Evolutionary conservation across 2,113 vertebrate species (phyloP).

Genomic region (Argyrosomus japonicus): DNA sequence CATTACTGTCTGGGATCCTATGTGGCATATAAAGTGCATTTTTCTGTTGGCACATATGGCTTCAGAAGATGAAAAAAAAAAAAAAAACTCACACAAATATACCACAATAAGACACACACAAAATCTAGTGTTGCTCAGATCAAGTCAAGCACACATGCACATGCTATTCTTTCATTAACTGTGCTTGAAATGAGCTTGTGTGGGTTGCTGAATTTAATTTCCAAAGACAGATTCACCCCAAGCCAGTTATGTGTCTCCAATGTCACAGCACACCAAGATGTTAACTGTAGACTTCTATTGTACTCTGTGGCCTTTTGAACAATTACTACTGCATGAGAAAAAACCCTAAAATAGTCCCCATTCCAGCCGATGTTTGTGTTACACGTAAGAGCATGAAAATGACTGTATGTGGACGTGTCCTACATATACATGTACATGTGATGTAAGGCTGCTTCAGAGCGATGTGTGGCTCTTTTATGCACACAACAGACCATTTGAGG

Average conservation of each 20-base stretch:
- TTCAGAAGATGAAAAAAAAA: neutral
- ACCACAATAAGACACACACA: neutral
- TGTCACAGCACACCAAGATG: conserved; percentile 52
- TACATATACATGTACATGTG: conserved; percentile 18
- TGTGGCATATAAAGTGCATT: conserved; percentile 8
- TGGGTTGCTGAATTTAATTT: conserved; percentile 41
- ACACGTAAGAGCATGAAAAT: conserved; percentile 3
- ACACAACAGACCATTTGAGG: conserved; percentile 24
- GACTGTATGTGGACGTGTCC: conserved; percentile 5
- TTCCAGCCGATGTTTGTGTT: conserved; percentile 5
- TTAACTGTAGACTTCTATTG: conserved; percentile 46
- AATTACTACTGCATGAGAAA: conserved; percentile 60
- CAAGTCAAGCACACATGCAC: neutral
- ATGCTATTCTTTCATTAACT: neutral
- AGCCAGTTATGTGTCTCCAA: conserved; percentile 35
- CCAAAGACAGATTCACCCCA: conserved; percentile 45
- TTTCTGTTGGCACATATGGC: conserved; percentile 18
- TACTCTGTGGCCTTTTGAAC: conserved; percentile 46
- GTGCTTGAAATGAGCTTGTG: conserved; percentile 22
- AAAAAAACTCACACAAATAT: neutral
- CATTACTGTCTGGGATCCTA: neutral
- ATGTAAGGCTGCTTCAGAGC: neutral
- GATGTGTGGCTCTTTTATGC: conserved; percentile 15
- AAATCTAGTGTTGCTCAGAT: neutral
- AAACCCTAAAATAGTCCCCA: conserved; percentile 52